A percentile compares a stretch with the other conserved stretches of the same genome.
Evolutionary conservation across 1,140 invertebrate species (phyloP).

Genomic region (Brachionus manjavacas): DNA sequence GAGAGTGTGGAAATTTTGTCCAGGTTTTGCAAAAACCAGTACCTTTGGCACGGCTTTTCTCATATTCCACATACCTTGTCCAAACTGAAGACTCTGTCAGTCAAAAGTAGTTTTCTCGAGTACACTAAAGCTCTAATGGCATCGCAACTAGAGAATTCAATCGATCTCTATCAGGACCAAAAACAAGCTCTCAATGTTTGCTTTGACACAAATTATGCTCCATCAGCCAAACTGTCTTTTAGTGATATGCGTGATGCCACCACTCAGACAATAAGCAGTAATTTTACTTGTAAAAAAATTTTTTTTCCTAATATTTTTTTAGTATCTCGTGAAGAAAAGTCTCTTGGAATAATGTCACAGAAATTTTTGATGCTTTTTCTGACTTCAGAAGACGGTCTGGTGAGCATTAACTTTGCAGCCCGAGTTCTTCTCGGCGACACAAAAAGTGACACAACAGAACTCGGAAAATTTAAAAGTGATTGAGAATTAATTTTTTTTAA

Average conservation of each 20-base stretch:
- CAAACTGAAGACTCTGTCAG: slow-evolving; percentile 47
- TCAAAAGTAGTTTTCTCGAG: slow-evolving; percentile 28
- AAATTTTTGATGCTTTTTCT: slow-evolving; percentile 71
- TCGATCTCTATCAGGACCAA: background rate
- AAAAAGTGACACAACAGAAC: slow-evolving; percentile 52
- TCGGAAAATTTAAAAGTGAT: slow-evolving; percentile 58
- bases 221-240: background rate
- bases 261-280: slow-evolving; percentile 20
- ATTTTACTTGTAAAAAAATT: background rate
- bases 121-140: slow-evolving; percentile 35
- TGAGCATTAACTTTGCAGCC: slow-evolving; percentile 68
- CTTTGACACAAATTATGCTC: background rate
- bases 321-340: slow-evolving; percentile 59
- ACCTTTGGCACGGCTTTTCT: slow-evolving; percentile 58
- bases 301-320: background rate
- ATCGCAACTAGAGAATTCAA: slow-evolving; percentile 7
- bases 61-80: slow-evolving; percentile 53
- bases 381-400: slow-evolving; percentile 61
- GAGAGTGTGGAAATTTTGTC: slow-evolving; percentile 69
- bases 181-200: slow-evolving; percentile 27
- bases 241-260: background rate
- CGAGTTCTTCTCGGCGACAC: slow-evolving; percentile 63
- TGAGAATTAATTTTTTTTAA: background rate
- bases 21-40: slow-evolving; percentile 58
- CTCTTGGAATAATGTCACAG: slow-evolving; percentile 67